Percentiles rank a stretch among this genome's conserved stretches.
These are phyloP conservation scores for Steinernema carpocapsae DNA, from an alignment of 2,888 invertebrate species.

Conservation along the genomic window DNA sequence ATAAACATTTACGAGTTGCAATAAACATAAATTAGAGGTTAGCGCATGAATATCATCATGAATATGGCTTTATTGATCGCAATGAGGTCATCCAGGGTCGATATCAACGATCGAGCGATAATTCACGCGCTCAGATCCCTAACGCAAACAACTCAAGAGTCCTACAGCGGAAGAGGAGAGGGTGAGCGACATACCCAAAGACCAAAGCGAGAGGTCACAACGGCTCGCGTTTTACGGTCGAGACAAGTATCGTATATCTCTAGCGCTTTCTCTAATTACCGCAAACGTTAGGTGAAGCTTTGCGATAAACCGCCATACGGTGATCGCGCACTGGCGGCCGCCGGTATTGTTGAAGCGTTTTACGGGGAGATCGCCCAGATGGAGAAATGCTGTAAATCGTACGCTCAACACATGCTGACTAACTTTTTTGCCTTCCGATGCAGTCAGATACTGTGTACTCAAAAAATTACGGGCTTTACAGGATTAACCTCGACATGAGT, in stretches of 20 bases:
- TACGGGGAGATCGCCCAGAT: not conserved
- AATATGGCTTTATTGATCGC: slow-evolving; percentile 25
- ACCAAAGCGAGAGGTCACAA: slow-evolving; percentile 15
- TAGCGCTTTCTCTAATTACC: slow-evolving; percentile 35
- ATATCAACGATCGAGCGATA: slow-evolving; percentile 31
- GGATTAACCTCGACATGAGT: not conserved
- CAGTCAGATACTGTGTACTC: not conserved
- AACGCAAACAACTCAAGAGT: slow-evolving; percentile 25
- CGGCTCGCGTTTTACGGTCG: slow-evolving; percentile 25
- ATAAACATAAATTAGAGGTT: slow-evolving; percentile 14
- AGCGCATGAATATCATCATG: slow-evolving; percentile 1
- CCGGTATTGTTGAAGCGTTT: not conserved
- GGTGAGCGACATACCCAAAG: not conserved
- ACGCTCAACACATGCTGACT: not conserved
- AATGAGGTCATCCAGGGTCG: slow-evolving; percentile 27
- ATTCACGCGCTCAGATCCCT: slow-evolving; percentile 32
- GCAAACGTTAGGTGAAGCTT: slow-evolving; percentile 33
- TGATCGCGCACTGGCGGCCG: not conserved
- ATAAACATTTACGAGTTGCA: slow-evolving; percentile 20
- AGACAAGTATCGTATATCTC: slow-evolving; percentile 26
- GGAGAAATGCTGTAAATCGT: not conserved
- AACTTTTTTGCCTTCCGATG: not conserved
- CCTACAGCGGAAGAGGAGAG: not conserved
- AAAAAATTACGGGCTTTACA: not conserved
- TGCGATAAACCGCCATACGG: slow-evolving; percentile 17